phyloP scores from a whole-genome alignment of 1,140 invertebrate species.

The Drosophila bipectinata region DNA sequence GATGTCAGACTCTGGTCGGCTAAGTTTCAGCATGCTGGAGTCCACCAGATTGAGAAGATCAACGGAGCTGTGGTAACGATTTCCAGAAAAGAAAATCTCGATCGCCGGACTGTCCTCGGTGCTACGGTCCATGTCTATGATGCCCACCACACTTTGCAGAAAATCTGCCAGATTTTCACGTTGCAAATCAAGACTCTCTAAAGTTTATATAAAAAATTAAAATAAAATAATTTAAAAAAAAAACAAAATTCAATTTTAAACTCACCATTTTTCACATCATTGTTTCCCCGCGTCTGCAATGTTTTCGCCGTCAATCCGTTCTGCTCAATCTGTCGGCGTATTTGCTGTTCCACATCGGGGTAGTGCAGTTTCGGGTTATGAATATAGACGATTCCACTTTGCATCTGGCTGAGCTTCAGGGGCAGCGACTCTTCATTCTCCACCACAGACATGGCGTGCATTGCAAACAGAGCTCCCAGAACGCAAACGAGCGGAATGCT shows the following conservation, averaged over 20 bases:
- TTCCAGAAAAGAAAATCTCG: slow-evolving; percentile 64
- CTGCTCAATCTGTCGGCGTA: slow-evolving; percentile 59
- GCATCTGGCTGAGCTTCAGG: slow-evolving; percentile 55
- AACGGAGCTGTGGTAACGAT: slow-evolving; percentile 79
- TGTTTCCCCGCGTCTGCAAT: slow-evolving; percentile 34
- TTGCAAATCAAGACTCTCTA: slow-evolving; percentile 60
- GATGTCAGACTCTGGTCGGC: slow-evolving; percentile 32
- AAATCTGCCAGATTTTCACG: slow-evolving; percentile 66
- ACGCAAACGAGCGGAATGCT: slow-evolving; percentile 47
- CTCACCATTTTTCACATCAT: slow-evolving; percentile 44
- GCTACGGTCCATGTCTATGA: slow-evolving; percentile 52
- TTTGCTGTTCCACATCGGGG: slow-evolving; percentile 44
- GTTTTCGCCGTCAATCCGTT: slow-evolving; percentile 46
- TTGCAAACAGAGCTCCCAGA: slow-evolving; percentile 44
- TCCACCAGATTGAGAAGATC: slow-evolving; percentile 72
- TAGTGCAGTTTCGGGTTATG: slow-evolving; percentile 59
- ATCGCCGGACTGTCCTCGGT: slow-evolving; percentile 18
- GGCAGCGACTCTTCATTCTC: slow-evolving; percentile 53
- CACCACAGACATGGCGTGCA: slow-evolving; percentile 63
- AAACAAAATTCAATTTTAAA: background rate
- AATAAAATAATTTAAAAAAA: background rate
- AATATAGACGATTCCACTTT: slow-evolving; percentile 56
- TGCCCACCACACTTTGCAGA: slow-evolving; percentile 65
- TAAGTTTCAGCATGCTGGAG: slow-evolving; percentile 55
- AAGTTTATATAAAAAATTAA: background rate